Evolutionary conservation across 2,888 invertebrate species (phyloP).

Genomic region (Netelia inedita): DNA sequence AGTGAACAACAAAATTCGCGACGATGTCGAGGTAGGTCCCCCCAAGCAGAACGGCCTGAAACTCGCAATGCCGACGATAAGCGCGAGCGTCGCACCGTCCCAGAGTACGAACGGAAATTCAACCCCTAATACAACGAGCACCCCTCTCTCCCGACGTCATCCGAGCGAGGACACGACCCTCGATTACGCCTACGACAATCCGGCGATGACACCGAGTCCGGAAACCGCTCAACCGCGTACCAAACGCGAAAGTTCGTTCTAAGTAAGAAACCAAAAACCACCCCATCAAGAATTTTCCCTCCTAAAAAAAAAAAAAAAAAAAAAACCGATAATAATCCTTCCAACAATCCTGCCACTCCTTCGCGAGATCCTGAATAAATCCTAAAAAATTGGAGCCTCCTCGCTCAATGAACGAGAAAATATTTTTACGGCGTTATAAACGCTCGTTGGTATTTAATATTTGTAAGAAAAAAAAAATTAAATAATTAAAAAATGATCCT

Average conservation of each 20-base stretch:
- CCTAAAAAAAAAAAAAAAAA: not conserved
- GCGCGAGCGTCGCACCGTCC: conserved; percentile 75
- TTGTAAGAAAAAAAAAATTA: too few species aligned
- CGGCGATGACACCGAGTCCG: conserved; percentile 90
- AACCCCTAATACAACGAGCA: conserved; percentile 89
- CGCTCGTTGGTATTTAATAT: too few species aligned
- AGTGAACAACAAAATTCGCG: conserved; percentile 75
- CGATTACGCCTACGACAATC: conserved; percentile 93
- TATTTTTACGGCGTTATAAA: too few species aligned
- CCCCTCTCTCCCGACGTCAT: conserved; percentile 90
- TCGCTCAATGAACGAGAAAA: too few species aligned
- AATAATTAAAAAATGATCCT: too few species aligned
- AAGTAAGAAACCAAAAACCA: conserved; percentile 47
- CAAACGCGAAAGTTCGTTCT: conserved; percentile 82
- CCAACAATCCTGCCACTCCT: conserved; percentile 16
- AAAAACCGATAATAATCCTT: not conserved
- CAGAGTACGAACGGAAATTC: conserved; percentile 67
- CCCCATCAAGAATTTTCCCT: not conserved
- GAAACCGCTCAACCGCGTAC: conserved; percentile 77
- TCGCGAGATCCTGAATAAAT: conserved; percentile 10
- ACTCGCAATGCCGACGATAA: conserved; percentile 81
- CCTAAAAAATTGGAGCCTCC: not conserved
- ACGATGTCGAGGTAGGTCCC: conserved; percentile 76
- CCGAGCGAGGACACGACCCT: conserved; percentile 92
- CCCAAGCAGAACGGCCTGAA: conserved; percentile 76